Evolutionary conservation across 2,888 invertebrate genomes (phyloP).

Genomic region (Mystacides longicornis): DNA sequence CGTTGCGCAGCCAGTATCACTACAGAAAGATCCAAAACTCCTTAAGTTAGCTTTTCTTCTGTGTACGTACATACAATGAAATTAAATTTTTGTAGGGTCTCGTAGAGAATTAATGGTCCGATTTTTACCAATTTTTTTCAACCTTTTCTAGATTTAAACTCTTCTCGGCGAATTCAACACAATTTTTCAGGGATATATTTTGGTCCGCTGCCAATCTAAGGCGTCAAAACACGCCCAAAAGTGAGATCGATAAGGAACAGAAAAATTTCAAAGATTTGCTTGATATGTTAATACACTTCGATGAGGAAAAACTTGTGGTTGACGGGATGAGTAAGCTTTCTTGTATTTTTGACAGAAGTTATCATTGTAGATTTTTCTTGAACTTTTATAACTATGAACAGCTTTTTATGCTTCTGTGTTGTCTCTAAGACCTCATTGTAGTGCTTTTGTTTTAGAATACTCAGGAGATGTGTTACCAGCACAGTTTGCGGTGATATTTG

Average conservation of each 20-base stretch:
- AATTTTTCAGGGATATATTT: constrained; percentile 7
- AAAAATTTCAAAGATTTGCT: background rate
- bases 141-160: constrained; percentile 11
- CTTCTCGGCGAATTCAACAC: background rate
- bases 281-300: constrained; percentile 9
- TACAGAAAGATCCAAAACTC: too few species aligned
- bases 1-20: too few species aligned
- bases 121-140: too few species aligned
- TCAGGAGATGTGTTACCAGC: constrained; percentile 14
- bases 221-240: background rate
- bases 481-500: constrained; percentile 15
- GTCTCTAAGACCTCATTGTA: too few species aligned
- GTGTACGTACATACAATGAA: too few species aligned
- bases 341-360: background rate
- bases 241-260: background rate
- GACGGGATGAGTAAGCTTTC: constrained; percentile 14
- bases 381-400: too few species aligned
- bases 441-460: constrained; percentile 16
- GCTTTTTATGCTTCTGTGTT: too few species aligned
- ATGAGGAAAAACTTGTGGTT: constrained; percentile 8
- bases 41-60: too few species aligned
- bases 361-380: too few species aligned
- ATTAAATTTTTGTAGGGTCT: too few species aligned
- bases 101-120: too few species aligned
- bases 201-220: constrained; percentile 10